These are phyloP conservation scores for Pollenia griseotomentosa DNA, from an alignment of 2,888 invertebrate species.

Conservation along the genomic window DNA sequence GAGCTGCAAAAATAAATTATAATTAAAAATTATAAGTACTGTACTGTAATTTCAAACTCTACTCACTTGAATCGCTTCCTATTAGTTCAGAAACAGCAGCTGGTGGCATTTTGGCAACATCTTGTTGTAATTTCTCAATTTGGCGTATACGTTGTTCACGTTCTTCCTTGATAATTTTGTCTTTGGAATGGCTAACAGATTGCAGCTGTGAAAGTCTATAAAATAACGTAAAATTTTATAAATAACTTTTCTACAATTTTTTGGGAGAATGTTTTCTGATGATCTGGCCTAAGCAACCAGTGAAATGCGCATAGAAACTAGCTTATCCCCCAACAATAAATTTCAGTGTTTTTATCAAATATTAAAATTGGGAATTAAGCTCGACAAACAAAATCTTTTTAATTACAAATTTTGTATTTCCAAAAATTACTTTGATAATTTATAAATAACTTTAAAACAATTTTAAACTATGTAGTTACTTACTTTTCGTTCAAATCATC, in stretches of 20 bases:
- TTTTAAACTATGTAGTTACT: slow-evolving; percentile 44
- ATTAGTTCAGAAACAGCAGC: slow-evolving; percentile 90
- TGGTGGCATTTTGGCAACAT: slow-evolving; percentile 89
- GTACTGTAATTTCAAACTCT: not conserved
- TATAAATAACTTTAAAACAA: too few relatives aligned
- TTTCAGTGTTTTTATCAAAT: too few relatives aligned
- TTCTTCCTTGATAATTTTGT: slow-evolving; percentile 90
- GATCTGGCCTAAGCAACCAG: too few relatives aligned
- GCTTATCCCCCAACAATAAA: too few relatives aligned
- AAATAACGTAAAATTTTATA: not conserved
- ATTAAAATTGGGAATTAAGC: too few relatives aligned
- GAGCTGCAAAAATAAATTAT: slow-evolving; percentile 85
- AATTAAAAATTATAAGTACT: not conserved
- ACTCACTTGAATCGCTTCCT: slow-evolving; percentile 91
- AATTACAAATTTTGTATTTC: too few relatives aligned
- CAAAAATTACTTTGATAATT: too few relatives aligned
- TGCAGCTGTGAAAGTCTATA: slow-evolving; percentile 87
- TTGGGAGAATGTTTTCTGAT: not conserved
- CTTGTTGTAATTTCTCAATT: slow-evolving; percentile 90
- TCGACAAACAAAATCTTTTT: too few relatives aligned
- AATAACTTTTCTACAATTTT: not conserved
- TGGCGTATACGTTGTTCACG: slow-evolving; percentile 91
- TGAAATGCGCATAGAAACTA: too few relatives aligned
- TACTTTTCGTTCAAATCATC: slow-evolving; percentile 82
- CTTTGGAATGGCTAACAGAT: slow-evolving; percentile 89